Evolutionary conservation across 2,797 vertebrate species (phyloP).

Genomic region (Cynopterus sphinx): DNA sequence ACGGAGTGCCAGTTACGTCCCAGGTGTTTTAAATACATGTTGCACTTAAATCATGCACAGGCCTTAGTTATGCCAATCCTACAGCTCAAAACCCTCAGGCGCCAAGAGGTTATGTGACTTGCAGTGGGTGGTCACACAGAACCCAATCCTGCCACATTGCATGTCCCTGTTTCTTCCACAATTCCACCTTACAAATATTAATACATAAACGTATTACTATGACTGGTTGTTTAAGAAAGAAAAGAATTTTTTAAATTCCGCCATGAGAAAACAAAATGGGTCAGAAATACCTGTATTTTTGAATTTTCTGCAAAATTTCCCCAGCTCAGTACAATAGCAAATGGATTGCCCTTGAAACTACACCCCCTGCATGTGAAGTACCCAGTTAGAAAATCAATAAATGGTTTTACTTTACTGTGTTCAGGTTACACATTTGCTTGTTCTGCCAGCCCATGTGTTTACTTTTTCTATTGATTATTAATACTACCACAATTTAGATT

Average conservation of each 20-base stretch:
- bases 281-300: conserved; percentile 39
- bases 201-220: not conserved
- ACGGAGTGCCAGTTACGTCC: not conserved
- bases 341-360: not conserved
- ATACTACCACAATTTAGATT: conserved; percentile 1
- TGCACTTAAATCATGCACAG: not conserved
- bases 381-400: not conserved
- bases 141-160: not conserved
- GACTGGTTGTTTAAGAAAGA: not conserved
- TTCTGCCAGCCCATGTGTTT: not conserved
- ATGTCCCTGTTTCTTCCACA: not conserved
- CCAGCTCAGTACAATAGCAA: not conserved
- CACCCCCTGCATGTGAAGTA: not conserved
- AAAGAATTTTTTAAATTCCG: not conserved
- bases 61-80: not conserved
- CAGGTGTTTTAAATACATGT: not conserved
- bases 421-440: not conserved
- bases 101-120: not conserved
- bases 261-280: not conserved
- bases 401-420: not conserved
- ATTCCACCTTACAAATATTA: not conserved
- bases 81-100: not conserved
- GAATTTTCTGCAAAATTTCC: conserved; percentile 59
- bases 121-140: not conserved
- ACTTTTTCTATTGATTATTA: conserved; percentile 47